Conservation (phyloP, 2,888 invertebrate genomes). For the Caenorhabditis wallacei region DNA sequence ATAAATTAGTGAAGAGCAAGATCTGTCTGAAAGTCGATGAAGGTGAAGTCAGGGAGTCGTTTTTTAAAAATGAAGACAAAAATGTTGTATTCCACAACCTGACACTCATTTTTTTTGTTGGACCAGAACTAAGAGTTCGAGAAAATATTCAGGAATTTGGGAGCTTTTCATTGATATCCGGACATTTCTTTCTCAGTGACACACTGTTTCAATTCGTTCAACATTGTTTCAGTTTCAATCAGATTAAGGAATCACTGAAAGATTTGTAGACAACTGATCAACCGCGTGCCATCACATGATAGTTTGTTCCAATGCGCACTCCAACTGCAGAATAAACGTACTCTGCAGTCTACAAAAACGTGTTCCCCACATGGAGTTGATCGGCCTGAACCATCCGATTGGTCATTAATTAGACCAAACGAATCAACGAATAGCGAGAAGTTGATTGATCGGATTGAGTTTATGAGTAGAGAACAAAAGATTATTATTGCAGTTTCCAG, state of each 20-base stretch:
- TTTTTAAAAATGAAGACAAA: background rate
- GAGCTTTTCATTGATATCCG: background rate
- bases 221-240: slow-evolving; percentile 29
- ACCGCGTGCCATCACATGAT: slow-evolving; percentile 56
- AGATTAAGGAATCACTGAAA: slow-evolving; percentile 5
- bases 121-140: too few species aligned
- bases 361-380: slow-evolving; percentile 61
- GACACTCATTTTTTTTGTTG: too few species aligned
- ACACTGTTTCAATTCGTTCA: slow-evolving; percentile 12
- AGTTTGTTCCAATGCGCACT: slow-evolving; percentile 44
- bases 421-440: slow-evolving; percentile 10
- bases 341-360: slow-evolving; percentile 55
- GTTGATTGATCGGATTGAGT: slow-evolving; percentile 14
- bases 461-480: slow-evolving; percentile 30
- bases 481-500: background rate
- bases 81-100: too few species aligned
- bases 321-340: slow-evolving; percentile 54
- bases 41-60: too few species aligned
- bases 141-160: too few species aligned
- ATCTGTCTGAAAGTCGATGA: too few species aligned
- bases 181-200: background rate
- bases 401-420: slow-evolving; percentile 52
- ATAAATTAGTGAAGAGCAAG: too few species aligned
- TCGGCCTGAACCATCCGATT: slow-evolving; percentile 53
- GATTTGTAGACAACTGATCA: slow-evolving; percentile 28